Base-by-base conservation (phyloP, 2,888 invertebrate genomes). In the Blastobasis adustella region DNA sequence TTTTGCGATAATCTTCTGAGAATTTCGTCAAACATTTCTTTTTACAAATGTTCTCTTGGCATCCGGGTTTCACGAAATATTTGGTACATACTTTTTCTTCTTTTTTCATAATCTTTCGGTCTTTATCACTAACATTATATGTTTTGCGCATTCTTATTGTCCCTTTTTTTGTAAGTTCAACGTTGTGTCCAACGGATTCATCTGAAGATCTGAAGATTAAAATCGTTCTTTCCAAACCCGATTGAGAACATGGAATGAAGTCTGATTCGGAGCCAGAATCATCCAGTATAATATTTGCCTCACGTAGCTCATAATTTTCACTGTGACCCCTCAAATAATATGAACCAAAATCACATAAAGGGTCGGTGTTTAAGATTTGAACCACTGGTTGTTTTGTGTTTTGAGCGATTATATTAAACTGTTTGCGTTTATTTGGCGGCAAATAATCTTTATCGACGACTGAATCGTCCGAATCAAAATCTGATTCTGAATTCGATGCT, bases 41-140 rank as follows among this genome's bases (percentile, higher is more conserved):
- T 59, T 54, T 56, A 40, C 54, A 57, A 7, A 53, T 43, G 23
- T 57, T 41, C 49, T 56, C 54, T 40, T 45, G 51, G 45, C 57
- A 59, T n/a, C 54, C 23, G 43, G 52, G 46, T 57, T 57, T 59
- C n/a, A 57, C 57, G 47, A 37, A 56, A 57, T 58, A 58, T 52
- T 59, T 56, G 42, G 5, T 49, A 46, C 6, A 49, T 37, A 55
- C 55, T 57, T 54, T 55, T 51, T 55, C 45, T n/a, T 56, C 53
- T 7, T 42, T 44, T 10, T 54, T 56, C 9, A 46, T 38, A 54
- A 45, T 52, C 42, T 56, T 55, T n/a, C 55, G 55, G 44, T 56
- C 53, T 42, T 58, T 58, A n/a, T 50, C 4, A 46, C 51, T 58
- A 50, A 58, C 39, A 46, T 52, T 43, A 54, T 51, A 54, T 52